Conservation (phyloP, 1,140 invertebrate species). For the Chymomyza costata region DNA sequence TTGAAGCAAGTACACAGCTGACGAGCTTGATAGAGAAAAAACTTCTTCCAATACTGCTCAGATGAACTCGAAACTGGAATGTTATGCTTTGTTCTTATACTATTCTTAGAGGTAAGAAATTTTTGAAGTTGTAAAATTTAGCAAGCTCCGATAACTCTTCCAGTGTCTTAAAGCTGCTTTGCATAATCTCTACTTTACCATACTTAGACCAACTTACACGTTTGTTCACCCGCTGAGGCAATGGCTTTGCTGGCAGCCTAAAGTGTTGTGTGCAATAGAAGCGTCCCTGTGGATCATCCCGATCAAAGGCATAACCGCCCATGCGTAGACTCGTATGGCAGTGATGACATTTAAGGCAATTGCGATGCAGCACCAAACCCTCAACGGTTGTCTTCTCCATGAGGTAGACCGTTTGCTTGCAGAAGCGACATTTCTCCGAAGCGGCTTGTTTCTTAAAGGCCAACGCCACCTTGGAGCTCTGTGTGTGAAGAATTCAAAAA, state of each 20-base stretch:
- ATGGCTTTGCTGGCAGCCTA: constrained; percentile 77
- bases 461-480: constrained; percentile 79
- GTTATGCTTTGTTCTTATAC: no score
- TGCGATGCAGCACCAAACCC: constrained; percentile 90
- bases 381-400: constrained; percentile 91
- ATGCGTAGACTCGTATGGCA: constrained; percentile 74
- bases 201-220: constrained; percentile 39
- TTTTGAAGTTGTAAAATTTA: no score
- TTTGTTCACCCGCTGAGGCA: constrained; percentile 56
- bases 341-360: constrained; percentile 84
- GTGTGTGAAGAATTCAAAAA: not conserved
- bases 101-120: no score
- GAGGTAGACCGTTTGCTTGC: constrained; percentile 89
- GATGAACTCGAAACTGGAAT: no score
- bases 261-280: constrained; percentile 91
- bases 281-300: constrained; percentile 82
- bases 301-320: constrained; percentile 84
- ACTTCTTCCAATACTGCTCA: no score
- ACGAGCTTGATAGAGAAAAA: no score
- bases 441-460: constrained; percentile 80
- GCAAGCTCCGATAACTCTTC: no score
- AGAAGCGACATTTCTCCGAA: constrained; percentile 91
- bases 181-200: no score
- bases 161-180: no score
- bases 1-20: no score